Evolutionary conservation across 2,888 invertebrate genomes (phyloP).

Genomic region (Cheilosia urbana): DNA sequence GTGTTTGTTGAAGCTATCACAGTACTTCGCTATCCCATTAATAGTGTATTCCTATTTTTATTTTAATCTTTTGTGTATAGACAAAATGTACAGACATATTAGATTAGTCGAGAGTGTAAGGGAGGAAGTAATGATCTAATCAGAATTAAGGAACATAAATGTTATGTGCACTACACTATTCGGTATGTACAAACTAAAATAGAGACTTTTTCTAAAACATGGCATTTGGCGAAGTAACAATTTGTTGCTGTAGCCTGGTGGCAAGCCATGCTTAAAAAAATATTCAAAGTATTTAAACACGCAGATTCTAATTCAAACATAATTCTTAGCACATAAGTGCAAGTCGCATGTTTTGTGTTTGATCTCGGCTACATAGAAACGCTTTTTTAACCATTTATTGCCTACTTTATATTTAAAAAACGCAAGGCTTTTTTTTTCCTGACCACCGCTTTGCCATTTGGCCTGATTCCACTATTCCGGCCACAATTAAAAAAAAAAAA

Average conservation of each 20-base stretch:
- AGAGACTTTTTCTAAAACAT: constrained; percentile 3
- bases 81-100: constrained; percentile 42
- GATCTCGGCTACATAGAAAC: too few relatives aligned
- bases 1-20: constrained; percentile 80
- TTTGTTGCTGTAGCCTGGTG: not conserved
- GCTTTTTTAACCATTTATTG: too few relatives aligned
- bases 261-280: not conserved
- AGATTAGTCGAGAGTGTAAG: not conserved
- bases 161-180: constrained; percentile 23
- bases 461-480: too few relatives aligned
- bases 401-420: too few relatives aligned
- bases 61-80: constrained; percentile 29
- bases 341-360: too few relatives aligned
- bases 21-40: constrained; percentile 79
- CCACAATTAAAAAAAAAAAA: not conserved
- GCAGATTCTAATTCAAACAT: too few relatives aligned
- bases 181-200: constrained; percentile 33
- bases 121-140: constrained; percentile 23
- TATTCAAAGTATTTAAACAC: too few relatives aligned
- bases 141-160: constrained; percentile 47
- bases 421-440: too few relatives aligned
- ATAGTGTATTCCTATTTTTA: constrained; percentile 59
- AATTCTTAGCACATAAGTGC: too few relatives aligned
- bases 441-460: too few relatives aligned
- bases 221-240: not conserved